phyloP scores from a whole-genome alignment of 2,797 vertebrate species.

The Tarsius wallacei region DNA sequence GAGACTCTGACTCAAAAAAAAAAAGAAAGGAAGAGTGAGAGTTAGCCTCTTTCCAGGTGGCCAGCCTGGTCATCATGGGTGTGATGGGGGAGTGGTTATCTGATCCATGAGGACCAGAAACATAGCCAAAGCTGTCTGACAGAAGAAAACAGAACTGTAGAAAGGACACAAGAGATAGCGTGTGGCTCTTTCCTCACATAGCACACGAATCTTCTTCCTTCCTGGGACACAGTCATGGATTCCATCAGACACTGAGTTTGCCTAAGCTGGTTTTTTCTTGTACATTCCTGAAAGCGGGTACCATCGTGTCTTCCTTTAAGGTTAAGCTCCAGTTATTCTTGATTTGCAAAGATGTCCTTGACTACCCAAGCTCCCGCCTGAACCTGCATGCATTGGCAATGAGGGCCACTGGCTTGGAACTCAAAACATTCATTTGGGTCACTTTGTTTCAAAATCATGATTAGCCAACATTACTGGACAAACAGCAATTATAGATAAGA shows the following conservation, averaged over 20 bases:
- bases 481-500: slow-evolving; percentile 17
- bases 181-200: not conserved
- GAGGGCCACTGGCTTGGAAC: not conserved
- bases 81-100: not conserved
- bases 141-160: not conserved
- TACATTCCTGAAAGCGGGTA: not conserved
- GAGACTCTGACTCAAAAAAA: no score
- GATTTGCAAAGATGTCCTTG: not conserved
- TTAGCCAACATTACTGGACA: slow-evolving; percentile 3
- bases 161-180: not conserved
- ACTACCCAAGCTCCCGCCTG: not conserved
- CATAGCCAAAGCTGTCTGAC: not conserved
- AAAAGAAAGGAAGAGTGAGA: not conserved
- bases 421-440: not conserved
- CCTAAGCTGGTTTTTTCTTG: not conserved
- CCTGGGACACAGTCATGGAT: not conserved
- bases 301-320: not conserved
- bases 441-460: slow-evolving; percentile 40
- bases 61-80: not conserved
- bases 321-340: not conserved
- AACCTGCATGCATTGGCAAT: not conserved
- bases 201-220: not conserved
- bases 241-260: not conserved
- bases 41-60: not conserved
- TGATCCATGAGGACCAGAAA: not conserved